These are phyloP conservation scores for Spisula subtruncata DNA, from an alignment of 2,888 invertebrate genomes.

Conservation along the genomic window DNA sequence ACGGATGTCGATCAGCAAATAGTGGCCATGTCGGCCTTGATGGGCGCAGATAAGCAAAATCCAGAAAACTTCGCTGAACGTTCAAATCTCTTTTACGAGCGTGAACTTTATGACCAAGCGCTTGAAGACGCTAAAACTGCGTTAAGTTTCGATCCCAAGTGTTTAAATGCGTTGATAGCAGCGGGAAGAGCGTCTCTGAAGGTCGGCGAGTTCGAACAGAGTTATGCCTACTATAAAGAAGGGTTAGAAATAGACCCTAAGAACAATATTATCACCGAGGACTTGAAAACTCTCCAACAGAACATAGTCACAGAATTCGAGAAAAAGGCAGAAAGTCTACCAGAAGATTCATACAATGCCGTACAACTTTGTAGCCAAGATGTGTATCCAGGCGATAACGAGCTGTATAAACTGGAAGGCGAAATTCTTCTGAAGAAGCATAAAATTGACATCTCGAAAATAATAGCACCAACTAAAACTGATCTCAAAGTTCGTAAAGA, in stretches of 20 bases:
- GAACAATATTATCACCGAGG: conserved; percentile 72
- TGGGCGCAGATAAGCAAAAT: conserved; percentile 43
- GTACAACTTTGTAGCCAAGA: conserved; percentile 80
- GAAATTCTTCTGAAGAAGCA: conserved; percentile 81
- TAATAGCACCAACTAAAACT: conserved; percentile 29
- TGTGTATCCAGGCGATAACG: conserved; percentile 83
- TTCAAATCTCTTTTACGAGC: conserved; percentile 49
- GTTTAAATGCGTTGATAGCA: conserved; percentile 65
- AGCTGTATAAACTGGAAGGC: conserved; percentile 77
- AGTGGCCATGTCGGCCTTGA: conserved; percentile 43
- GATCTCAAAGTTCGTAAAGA: conserved; percentile 62
- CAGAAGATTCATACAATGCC: conserved; percentile 79
- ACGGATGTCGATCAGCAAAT: conserved; percentile 52
- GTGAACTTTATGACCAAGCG: conserved; percentile 65
- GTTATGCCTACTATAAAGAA: conserved; percentile 77
- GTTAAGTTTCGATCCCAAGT: conserved; percentile 58
- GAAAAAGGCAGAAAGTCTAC: conserved; percentile 42
- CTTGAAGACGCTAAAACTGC: conserved; percentile 75
- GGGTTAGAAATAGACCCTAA: conserved; percentile 78
- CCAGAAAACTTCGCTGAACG: conserved; percentile 48
- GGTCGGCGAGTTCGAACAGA: conserved; percentile 76
- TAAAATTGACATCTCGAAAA: conserved; percentile 69
- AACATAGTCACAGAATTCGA: conserved; percentile 78
- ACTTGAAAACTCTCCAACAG: conserved; percentile 76
- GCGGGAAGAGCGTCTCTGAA: conserved; percentile 75